Evolutionary conservation across 2,113 vertebrate genomes (phyloP).

Genomic region (Crotalus horridus): DNA sequence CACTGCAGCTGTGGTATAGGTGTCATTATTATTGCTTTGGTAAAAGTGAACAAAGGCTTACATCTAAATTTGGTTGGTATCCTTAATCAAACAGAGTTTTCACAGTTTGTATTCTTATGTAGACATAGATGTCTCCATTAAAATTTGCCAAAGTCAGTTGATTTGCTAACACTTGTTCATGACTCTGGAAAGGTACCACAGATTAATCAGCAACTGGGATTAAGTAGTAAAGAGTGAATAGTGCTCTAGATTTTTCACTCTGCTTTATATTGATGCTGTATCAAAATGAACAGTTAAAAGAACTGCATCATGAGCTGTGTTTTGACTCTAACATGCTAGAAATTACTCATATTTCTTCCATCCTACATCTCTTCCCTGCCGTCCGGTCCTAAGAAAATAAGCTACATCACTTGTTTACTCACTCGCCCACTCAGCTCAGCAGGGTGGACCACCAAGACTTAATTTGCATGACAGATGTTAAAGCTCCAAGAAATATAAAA

Average conservation of each 20-base stretch:
- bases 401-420: not conserved
- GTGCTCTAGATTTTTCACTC: conserved; percentile 35
- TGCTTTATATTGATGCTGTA: conserved; percentile 6
- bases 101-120: not conserved
- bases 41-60: not conserved
- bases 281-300: conserved; percentile 47
- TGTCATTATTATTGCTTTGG: conserved; percentile 21
- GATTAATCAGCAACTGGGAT: conserved; percentile 58
- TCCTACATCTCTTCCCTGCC: not conserved
- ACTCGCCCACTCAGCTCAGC: not conserved
- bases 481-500: not conserved
- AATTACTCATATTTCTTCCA: conserved; percentile 15
- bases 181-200: conserved; percentile 62
- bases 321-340: conserved; percentile 65
- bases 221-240: conserved; percentile 32
- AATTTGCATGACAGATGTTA: not conserved
- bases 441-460: not conserved
- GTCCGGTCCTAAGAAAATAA: not conserved
- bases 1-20: conserved; percentile 34
- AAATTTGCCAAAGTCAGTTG: not conserved
- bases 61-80: not conserved
- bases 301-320: conserved; percentile 51
- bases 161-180: conserved; percentile 5
- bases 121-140: not conserved
- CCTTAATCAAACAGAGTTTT: not conserved